phyloP scores from a whole-genome alignment of 2,888 invertebrate genomes.

The Chaitophorus viminalis region DNA sequence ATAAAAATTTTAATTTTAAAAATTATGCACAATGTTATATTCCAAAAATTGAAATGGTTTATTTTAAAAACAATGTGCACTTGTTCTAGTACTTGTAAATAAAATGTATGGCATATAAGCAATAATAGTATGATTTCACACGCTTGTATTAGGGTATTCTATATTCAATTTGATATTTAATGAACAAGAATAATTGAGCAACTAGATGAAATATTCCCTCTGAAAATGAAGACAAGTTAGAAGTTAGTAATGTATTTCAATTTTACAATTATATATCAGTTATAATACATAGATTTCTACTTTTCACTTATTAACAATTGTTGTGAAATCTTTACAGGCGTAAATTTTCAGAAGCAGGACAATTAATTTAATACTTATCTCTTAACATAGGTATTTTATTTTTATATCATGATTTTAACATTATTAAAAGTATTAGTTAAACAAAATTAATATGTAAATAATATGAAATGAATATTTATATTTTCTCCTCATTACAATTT shows the following conservation, averaged over 20 bases:
- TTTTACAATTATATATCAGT: neutral
- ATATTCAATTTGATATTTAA: conserved; percentile 1
- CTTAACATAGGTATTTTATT: neutral
- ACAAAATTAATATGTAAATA: neutral
- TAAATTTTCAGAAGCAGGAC: neutral
- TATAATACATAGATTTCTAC: neutral
- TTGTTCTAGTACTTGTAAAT: no score
- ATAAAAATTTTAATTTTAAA: neutral
- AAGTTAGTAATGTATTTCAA: neutral
- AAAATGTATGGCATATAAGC: no score
- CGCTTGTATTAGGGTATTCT: neutral
- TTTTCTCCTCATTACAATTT: neutral
- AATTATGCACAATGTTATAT: neutral
- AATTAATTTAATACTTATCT: neutral
- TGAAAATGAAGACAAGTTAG: neutral
- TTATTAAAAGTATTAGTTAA: neutral
- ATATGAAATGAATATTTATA: neutral
- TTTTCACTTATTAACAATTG: neutral
- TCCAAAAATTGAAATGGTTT: no score
- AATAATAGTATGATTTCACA: neutral
- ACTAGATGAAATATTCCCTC: neutral
- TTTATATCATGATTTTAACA: neutral
- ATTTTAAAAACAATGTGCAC: neutral
- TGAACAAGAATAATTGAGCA: conserved; percentile 36
- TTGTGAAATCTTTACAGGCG: neutral